Conservation (phyloP, 1,140 invertebrate genomes). For the Bilobella aurantiaca region DNA sequence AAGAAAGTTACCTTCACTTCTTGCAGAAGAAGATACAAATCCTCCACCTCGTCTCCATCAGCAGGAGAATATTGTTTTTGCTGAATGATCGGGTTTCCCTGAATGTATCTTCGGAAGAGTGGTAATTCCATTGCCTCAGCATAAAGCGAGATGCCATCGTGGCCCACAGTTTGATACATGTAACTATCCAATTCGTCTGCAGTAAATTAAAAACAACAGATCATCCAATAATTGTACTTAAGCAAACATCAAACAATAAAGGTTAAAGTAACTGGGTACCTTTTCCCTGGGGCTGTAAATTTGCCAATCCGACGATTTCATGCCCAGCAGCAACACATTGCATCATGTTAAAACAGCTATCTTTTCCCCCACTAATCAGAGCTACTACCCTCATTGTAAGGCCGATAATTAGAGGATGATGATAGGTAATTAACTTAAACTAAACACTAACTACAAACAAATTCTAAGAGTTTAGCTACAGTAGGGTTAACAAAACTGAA, state of each 20-base stretch:
- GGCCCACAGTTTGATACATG: slow-evolving; percentile 99
- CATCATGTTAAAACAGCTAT: slow-evolving; percentile 98
- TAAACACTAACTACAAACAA: slow-evolving; percentile 3
- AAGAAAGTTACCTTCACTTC: slow-evolving; percentile 77
- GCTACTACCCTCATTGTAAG: slow-evolving; percentile 70
- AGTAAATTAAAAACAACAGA: neutral
- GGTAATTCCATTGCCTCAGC: slow-evolving; percentile 89
- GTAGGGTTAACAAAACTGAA: no score
- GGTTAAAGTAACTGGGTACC: slow-evolving; percentile 46
- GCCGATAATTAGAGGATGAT: neutral
- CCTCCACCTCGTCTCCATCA: slow-evolving; percentile 96
- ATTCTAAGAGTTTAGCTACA: no score
- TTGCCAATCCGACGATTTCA: slow-evolving; percentile 89
- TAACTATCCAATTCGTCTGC: slow-evolving; percentile 93
- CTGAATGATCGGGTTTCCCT: slow-evolving; percentile 64
- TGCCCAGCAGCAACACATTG: slow-evolving; percentile 92
- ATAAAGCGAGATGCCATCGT: slow-evolving; percentile 82
- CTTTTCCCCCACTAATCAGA: slow-evolving; percentile 93
- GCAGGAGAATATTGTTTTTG: slow-evolving; percentile 73
- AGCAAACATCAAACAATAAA: slow-evolving; percentile 1
- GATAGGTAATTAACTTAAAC: neutral
- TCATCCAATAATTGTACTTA: neutral
- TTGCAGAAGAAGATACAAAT: slow-evolving; percentile 75
- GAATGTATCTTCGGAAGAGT: slow-evolving; percentile 70
- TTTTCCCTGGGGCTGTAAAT: slow-evolving; percentile 77